phyloP scores from a whole-genome alignment of 2,113 vertebrate species.

The Pelodiscus sinensis region DNA sequence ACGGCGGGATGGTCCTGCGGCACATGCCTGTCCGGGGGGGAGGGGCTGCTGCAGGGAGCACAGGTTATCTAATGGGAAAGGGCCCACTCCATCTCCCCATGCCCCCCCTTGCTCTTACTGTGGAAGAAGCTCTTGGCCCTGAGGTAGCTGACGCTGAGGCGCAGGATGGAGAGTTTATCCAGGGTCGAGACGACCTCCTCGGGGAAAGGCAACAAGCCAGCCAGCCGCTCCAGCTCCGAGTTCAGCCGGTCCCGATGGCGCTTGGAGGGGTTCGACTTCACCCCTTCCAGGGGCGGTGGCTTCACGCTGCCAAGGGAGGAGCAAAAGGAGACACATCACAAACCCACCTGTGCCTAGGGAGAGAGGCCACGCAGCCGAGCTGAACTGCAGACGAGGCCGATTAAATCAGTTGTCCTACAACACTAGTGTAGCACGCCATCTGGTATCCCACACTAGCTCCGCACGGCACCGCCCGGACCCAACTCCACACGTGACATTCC shows the following conservation, averaged over 20 bases:
- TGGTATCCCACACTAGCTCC: no score
- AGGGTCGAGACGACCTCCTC: conserved; percentile 73
- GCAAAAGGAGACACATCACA: not conserved
- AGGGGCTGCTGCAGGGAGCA: no score
- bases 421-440: no score
- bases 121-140: conserved; percentile 72
- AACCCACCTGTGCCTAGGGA: not conserved
- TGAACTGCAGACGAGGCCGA: no score
- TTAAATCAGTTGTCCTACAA: no score
- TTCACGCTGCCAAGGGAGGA: conserved; percentile 43
- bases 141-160: conserved; percentile 76
- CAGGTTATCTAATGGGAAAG: not conserved
- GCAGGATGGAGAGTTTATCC: conserved; percentile 78
- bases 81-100: not conserved
- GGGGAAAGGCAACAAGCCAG: conserved; percentile 70
- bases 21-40: no score
- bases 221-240: conserved; percentile 76
- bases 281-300: conserved; percentile 35
- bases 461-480: no score
- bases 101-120: conserved; percentile 41
- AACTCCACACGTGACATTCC: no score
- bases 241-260: conserved; percentile 79
- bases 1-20: no score
- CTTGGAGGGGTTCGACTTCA: conserved; percentile 76
- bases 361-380: not conserved